These are phyloP conservation scores for Pachyseris speciosa DNA, from an alignment of 64 coral and sea anemone species.

Conservation along the genomic window DNA sequence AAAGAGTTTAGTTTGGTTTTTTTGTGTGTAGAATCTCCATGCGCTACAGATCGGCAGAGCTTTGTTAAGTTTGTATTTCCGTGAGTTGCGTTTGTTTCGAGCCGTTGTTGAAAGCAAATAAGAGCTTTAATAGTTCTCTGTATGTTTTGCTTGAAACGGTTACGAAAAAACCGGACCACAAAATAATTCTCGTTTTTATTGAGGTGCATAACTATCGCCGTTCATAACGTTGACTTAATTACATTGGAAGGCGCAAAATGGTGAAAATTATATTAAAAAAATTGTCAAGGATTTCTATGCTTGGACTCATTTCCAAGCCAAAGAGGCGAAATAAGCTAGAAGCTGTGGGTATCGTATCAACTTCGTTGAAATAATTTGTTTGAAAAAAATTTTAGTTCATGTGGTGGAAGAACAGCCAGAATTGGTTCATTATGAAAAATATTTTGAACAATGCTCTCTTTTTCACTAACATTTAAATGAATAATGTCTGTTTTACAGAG, in stretches of 20 bases:
- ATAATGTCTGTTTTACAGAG: neutral
- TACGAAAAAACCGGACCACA: neutral
- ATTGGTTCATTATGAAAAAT: too few species aligned
- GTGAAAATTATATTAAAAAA: neutral
- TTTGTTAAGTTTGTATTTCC: neutral
- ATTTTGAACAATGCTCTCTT: too few species aligned
- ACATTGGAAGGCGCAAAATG: neutral
- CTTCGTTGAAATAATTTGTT: too few species aligned
- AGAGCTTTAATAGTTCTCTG: too few species aligned
- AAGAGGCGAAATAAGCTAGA: neutral
- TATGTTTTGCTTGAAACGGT: neutral
- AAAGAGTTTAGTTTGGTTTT: neutral
- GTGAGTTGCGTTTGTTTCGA: neutral
- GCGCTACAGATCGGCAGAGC: neutral
- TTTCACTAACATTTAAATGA: too few species aligned
- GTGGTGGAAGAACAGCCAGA: too few species aligned
- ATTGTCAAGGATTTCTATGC: neutral
- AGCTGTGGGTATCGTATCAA: too few species aligned
- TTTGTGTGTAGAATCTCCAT: neutral
- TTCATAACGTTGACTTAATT: slow-evolving; percentile 1
- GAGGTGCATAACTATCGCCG: too few species aligned
- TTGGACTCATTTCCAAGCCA: neutral
- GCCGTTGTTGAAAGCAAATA: too few species aligned
- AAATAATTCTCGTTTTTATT: neutral
- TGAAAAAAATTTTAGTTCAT: too few species aligned